Base-by-base conservation (phyloP, 2,797 vertebrate genomes). In the Phataginus tetradactyla region DNA sequence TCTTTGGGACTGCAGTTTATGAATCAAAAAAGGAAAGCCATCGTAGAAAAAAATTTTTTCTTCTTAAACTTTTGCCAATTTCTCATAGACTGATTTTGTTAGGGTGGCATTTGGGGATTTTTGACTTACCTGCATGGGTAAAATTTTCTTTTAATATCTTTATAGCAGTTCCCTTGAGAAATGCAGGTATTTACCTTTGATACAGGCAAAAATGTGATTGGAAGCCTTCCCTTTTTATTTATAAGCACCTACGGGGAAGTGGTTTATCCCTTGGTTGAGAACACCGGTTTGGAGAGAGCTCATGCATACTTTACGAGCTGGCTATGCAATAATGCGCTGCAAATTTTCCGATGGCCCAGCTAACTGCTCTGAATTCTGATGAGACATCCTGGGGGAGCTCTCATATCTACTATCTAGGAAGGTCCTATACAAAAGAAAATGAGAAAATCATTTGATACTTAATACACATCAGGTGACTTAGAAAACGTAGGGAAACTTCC, bases 251-350 rank as follows among this genome's bases (percentile, higher is more conserved):
- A 25, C n/a, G 51, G 10, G 27, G 61, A 86, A 78, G 74, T 71
- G 42, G 45, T 92, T 95, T 93, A 42, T 94, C 94, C 94, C 92
- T 68, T 92, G 79, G 78, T 92, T 72, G 55, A 77, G 85, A 93
- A 92, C 49, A 51, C 12, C 23, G 7, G 51, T 63, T 95, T 94
- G 61, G 34, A 94, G 34, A 83, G 86, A 64, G 66, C 72, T 89
- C 71, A 42, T 77, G 49, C 53, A 91, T 79, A 86, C 86, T 94
- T 95, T 77, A 96, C 0, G 39, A 92, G 81, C 79, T 93, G 96
- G 87, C 85, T 90, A 34, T 66, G 92, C 85, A 95, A 0, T 29
- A 92, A 59, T n/a, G 8, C 27, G 4, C 57, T 72, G 86, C 88
- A 57, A 39, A 55, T 39, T 42, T 69, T 74, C 23, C 83, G 72